Percentiles rank a stretch among this genome's conserved stretches.
Conservation (phyloP, 2,113 vertebrate species). For the Aptenodytes forsteri region DNA sequence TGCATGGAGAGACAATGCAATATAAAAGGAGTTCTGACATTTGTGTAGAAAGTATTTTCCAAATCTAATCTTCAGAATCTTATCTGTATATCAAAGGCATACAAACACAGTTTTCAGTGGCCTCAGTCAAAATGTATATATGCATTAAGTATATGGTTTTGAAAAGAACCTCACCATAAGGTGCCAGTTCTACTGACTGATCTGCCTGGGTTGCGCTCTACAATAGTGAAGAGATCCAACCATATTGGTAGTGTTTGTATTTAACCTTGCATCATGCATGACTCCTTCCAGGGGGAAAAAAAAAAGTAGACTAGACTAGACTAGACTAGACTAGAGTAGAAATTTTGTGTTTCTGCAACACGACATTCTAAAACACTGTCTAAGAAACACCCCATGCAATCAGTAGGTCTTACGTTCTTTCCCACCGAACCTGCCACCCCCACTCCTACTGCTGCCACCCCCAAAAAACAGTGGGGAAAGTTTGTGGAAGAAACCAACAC, state of each 20-base stretch:
- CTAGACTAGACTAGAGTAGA: background rate
- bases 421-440: background rate
- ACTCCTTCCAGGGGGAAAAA: background rate
- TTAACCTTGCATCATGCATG: background rate
- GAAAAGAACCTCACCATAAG: background rate
- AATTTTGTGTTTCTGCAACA: background rate
- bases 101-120: background rate
- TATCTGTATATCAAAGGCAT: background rate
- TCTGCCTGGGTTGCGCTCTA: background rate
- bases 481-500: background rate
- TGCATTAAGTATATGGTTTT: background rate
- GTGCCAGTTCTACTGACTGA: background rate
- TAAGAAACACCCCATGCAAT: background rate
- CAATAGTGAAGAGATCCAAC: background rate
- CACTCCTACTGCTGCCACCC: fast-evolving
- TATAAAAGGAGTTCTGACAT: background rate
- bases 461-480: background rate
- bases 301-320: background rate
- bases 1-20: background rate
- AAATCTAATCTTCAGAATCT: background rate
- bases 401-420: background rate
- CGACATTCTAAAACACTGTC: background rate
- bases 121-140: background rate
- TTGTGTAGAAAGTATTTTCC: background rate
- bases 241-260: background rate